A percentile compares a stretch with the other conserved stretches of the same genome.
phyloP scores from a whole-genome alignment of 2,113 vertebrate genomes.

The Willisornis vidua region DNA sequence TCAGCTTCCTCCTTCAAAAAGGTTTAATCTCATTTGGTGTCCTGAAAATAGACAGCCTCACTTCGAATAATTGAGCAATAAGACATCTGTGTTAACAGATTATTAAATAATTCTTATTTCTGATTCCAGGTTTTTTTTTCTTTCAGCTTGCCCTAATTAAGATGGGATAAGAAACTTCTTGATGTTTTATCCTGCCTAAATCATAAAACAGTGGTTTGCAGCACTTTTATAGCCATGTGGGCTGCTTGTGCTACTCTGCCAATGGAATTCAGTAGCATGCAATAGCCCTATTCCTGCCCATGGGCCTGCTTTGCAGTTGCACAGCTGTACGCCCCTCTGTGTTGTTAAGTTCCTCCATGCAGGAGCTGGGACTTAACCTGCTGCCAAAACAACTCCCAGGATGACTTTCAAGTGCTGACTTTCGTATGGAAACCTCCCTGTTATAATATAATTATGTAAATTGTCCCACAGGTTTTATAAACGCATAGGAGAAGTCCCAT shows the following conservation, averaged over 20 bases:
- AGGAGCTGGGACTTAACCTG: neutral
- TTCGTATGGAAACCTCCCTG: slow-evolving; percentile 4
- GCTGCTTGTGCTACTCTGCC: neutral
- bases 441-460: slow-evolving; percentile 59
- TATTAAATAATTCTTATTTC: neutral
- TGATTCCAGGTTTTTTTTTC: neutral
- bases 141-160: slow-evolving; percentile 16
- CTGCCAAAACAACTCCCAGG: slow-evolving; percentile 3
- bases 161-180: neutral
- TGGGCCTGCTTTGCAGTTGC: neutral
- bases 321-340: neutral
- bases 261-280: neutral
- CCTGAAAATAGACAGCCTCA: neutral
- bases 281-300: neutral
- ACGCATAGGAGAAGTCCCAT: slow-evolving; percentile 49
- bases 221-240: neutral
- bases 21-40: neutral
- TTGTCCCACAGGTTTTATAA: slow-evolving; percentile 64
- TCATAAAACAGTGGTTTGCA: neutral
- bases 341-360: neutral
- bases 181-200: neutral
- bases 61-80: neutral
- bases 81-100: neutral
- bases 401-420: slow-evolving; percentile 37
- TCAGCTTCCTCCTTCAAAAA: neutral